phyloP scores from a whole-genome alignment of 2,113 vertebrate genomes.

The Serilophus lunatus region DNA sequence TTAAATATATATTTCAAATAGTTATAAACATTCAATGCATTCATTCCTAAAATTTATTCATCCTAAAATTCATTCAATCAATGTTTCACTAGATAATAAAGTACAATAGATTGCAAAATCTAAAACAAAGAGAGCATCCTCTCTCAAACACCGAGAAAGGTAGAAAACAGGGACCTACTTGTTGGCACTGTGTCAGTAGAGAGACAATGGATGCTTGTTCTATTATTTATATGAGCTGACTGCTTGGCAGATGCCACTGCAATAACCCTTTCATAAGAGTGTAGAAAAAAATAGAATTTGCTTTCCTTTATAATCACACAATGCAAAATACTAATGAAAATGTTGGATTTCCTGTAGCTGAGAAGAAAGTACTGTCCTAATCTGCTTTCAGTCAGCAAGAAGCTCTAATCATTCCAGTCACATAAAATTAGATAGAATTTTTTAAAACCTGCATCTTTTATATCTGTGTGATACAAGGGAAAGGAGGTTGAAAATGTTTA shows the following conservation, averaged over 20 bases:
- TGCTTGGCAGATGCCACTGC: constrained; percentile 64
- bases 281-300: constrained; percentile 55
- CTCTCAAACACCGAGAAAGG: neutral
- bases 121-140: constrained; percentile 1
- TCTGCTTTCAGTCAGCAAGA: constrained; percentile 4
- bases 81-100: constrained; percentile 8
- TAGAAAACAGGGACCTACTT: constrained; percentile 27
- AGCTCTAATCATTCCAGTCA: neutral
- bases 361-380: constrained; percentile 6
- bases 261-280: constrained; percentile 17
- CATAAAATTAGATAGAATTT: neutral
- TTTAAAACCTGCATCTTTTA: neutral
- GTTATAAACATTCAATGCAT: neutral
- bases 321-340: constrained; percentile 50
- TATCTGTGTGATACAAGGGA: neutral
- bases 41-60: neutral
- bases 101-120: neutral
- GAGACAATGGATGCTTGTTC: constrained; percentile 58
- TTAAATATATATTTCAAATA: neutral
- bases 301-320: constrained; percentile 51
- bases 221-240: constrained; percentile 67
- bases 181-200: constrained; percentile 45
- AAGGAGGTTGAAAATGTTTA: neutral
- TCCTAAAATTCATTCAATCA: neutral
- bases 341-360: constrained; percentile 26